phyloP scores from a whole-genome alignment of 2,797 vertebrate species.

The Periparus ater region DNA sequence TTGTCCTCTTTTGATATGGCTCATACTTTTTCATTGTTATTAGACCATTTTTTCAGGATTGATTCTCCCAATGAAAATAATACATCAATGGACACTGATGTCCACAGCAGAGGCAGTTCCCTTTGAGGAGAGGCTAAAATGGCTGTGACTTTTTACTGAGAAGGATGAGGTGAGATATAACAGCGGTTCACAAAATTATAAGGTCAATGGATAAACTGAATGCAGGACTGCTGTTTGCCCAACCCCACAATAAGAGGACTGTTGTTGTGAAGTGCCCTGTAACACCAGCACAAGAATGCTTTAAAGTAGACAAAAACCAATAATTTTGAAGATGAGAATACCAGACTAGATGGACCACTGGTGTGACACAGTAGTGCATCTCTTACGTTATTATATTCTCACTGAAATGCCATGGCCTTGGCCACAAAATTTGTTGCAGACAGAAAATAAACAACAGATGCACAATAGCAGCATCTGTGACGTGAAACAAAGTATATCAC shows the following conservation, averaged over 20 bases:
- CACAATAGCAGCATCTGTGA: constrained; percentile 25
- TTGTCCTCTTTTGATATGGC: not conserved
- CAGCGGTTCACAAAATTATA: not conserved
- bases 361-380: constrained; percentile 10
- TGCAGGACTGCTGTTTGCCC: not conserved
- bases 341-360: not conserved
- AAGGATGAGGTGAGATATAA: not conserved
- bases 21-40: not conserved
- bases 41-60: not conserved
- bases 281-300: not conserved
- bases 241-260: not conserved
- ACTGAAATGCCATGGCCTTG: not conserved
- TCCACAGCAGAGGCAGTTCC: not conserved
- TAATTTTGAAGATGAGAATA: not conserved
- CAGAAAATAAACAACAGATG: constrained; percentile 48
- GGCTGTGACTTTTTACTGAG: not conserved
- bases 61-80: not conserved
- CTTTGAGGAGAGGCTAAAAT: not conserved
- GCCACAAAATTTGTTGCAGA: constrained; percentile 3
- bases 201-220: not conserved
- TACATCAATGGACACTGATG: not conserved
- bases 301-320: constrained; percentile 3
- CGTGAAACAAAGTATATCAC: constrained; percentile 17
- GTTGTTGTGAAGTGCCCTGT: not conserved
- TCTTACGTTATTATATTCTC: not conserved